A percentile compares a stretch with the other conserved stretches of the same genome.
Evolutionary conservation across 2,113 vertebrate species (phyloP).

Genomic region (Megaleporinus macrocephalus): DNA sequence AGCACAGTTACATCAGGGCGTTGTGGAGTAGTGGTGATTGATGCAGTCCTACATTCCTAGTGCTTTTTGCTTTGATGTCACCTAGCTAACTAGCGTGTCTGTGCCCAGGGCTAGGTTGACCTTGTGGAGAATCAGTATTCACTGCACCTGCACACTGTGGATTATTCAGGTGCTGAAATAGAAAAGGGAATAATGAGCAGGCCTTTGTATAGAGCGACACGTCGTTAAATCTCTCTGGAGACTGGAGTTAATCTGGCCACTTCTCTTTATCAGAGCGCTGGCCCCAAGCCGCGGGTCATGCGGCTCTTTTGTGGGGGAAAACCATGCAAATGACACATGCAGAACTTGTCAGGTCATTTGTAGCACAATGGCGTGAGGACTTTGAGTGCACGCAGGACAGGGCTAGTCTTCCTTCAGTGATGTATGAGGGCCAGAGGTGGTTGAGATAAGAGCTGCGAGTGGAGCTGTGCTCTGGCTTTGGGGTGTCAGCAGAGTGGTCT

Average conservation of each 20-base stretch:
- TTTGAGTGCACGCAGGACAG: conserved; percentile 25
- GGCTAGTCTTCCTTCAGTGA: not conserved
- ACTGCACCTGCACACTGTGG: conserved; percentile 53
- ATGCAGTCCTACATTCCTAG: not conserved
- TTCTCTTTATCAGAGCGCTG: conserved; percentile 55
- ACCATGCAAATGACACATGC: conserved; percentile 35
- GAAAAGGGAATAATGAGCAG: conserved; percentile 48
- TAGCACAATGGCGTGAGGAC: conserved; percentile 51
- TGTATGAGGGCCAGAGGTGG: conserved; percentile 24
- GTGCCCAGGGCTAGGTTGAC: conserved; percentile 32
- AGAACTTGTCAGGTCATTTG: conserved; percentile 53
- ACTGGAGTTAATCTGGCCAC: conserved; percentile 60
- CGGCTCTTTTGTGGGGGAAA: conserved; percentile 44
- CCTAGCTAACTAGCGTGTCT: conserved; percentile 26
- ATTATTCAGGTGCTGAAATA: conserved; percentile 64
- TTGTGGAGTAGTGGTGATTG: not conserved
- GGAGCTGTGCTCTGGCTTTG: conserved; percentile 25
- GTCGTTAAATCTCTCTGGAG: conserved; percentile 67
- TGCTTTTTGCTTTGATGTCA: too few species aligned
- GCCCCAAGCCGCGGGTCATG: conserved; percentile 51
- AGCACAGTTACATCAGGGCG: too few species aligned
- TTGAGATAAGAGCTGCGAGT: conserved; percentile 38
- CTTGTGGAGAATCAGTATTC: conserved; percentile 63
- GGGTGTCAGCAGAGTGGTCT: conserved; percentile 22
- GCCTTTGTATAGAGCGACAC: conserved; percentile 54